phyloP scores from a whole-genome alignment of 2,888 invertebrate genomes.

The Zygogramma bicolorata region DNA sequence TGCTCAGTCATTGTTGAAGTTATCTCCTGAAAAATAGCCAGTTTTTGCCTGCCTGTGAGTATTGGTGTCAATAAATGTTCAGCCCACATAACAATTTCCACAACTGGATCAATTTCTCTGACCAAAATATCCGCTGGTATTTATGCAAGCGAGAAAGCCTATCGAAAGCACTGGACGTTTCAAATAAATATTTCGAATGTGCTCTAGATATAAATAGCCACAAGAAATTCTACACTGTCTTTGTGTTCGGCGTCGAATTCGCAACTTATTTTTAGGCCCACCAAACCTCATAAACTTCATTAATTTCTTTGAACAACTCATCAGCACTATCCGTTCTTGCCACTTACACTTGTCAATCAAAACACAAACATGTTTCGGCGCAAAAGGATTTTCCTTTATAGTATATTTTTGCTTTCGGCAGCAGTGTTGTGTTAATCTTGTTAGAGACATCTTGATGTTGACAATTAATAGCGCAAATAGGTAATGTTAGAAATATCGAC shows the following conservation, averaged over 20 bases:
- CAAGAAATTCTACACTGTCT: slow-evolving; percentile 37
- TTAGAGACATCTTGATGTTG: not conserved
- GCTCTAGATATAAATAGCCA: slow-evolving; percentile 40
- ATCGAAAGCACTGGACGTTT: slow-evolving; percentile 20
- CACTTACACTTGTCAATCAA: not conserved
- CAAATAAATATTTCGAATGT: slow-evolving; percentile 37
- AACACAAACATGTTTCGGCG: not conserved
- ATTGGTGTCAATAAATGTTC: not conserved
- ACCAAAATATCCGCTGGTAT: not conserved
- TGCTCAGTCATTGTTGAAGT: too few species aligned
- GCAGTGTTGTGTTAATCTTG: not conserved
- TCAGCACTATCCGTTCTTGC: not conserved
- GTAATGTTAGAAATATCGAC: not conserved
- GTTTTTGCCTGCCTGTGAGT: too few species aligned
- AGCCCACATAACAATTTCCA: not conserved
- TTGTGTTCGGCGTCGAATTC: slow-evolving; percentile 42
- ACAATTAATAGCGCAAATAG: not conserved
- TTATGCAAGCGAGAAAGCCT: slow-evolving; percentile 5
- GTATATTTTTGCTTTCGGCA: not conserved
- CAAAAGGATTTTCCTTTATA: not conserved
- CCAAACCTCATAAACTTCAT: not conserved
- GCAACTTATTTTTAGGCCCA: slow-evolving; percentile 39
- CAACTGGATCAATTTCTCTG: not conserved
- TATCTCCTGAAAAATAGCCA: too few species aligned
- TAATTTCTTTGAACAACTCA: not conserved